Conservation (phyloP, 2,113 vertebrate species). For the Dascyllus trimaculatus region DNA sequence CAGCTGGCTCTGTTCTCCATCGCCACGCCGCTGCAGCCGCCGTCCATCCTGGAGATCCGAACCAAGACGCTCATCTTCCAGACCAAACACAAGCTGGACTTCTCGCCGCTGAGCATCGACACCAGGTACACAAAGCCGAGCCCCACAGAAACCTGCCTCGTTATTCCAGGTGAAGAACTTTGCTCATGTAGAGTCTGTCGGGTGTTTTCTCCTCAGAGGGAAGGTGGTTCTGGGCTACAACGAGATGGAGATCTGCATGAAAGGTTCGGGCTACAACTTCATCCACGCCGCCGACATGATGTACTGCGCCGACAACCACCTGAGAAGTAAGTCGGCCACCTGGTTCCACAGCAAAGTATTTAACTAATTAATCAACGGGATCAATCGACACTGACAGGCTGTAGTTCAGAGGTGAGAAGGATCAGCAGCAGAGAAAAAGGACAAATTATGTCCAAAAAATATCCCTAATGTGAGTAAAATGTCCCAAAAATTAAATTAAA, state of each 20-base stretch:
- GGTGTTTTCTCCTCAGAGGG: constrained; percentile 64
- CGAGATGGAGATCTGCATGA: constrained; percentile 79
- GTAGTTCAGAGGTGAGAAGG: no score
- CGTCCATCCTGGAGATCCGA: constrained; percentile 85
- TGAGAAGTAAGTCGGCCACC: constrained; percentile 75
- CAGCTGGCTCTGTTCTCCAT: constrained; percentile 84
- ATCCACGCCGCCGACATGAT: constrained; percentile 86
- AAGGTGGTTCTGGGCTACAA: constrained; percentile 86
- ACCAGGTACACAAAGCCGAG: constrained; percentile 61
- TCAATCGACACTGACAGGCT: no score
- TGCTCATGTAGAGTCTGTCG: not conserved
- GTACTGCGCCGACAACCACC: constrained; percentile 86
- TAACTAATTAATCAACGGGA: no score
- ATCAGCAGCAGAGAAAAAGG: no score
- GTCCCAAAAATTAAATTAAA: no score
- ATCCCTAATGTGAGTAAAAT: no score
- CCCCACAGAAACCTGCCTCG: no score
- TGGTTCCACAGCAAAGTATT: not conserved
- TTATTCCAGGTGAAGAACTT: no score
- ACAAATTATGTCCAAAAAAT: no score
- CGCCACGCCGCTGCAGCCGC: constrained; percentile 80
- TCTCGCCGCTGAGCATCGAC: constrained; percentile 83
- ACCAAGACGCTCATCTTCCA: constrained; percentile 85
- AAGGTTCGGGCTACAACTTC: constrained; percentile 86
- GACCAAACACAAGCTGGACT: constrained; percentile 87